Conservation (phyloP, 2,113 vertebrate species). For the Rhinolophus sinicus region DNA sequence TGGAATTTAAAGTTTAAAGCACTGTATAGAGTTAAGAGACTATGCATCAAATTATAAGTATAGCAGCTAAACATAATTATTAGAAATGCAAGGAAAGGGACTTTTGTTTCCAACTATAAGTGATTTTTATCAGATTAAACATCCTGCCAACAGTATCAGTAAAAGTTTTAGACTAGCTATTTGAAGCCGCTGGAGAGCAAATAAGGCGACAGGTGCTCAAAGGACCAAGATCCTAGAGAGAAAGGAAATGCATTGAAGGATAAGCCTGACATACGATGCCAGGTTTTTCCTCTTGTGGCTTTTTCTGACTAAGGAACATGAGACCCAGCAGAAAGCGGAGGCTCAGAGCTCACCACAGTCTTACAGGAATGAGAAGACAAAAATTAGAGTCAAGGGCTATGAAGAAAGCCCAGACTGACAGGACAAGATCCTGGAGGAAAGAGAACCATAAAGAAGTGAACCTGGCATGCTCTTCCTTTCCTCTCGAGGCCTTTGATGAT, state of each 20-base stretch:
- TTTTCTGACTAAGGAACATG: background rate
- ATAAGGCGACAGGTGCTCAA: background rate
- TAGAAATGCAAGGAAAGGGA: background rate
- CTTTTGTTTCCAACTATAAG: background rate
- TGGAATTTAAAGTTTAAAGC: background rate
- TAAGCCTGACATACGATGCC: rapidly evolving
- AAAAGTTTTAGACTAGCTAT: background rate
- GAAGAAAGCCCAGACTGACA: background rate
- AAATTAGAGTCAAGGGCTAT: background rate
- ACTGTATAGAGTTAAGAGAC: too few relatives aligned
- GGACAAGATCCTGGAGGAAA: background rate
- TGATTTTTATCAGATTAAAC: too few relatives aligned
- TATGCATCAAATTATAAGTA: background rate
- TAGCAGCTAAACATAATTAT: background rate
- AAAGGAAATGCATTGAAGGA: background rate
- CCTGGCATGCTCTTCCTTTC: background rate
- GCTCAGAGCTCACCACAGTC: background rate
- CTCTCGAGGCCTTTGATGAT: background rate
- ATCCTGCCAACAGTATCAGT: background rate
- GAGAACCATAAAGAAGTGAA: background rate
- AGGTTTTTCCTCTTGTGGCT: too few relatives aligned
- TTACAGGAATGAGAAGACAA: background rate
- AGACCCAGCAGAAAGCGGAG: background rate
- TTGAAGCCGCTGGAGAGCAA: background rate
- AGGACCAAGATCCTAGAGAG: too few relatives aligned